Conservation (phyloP, 2,888 invertebrate genomes). For the Diplazon laetatorius region DNA sequence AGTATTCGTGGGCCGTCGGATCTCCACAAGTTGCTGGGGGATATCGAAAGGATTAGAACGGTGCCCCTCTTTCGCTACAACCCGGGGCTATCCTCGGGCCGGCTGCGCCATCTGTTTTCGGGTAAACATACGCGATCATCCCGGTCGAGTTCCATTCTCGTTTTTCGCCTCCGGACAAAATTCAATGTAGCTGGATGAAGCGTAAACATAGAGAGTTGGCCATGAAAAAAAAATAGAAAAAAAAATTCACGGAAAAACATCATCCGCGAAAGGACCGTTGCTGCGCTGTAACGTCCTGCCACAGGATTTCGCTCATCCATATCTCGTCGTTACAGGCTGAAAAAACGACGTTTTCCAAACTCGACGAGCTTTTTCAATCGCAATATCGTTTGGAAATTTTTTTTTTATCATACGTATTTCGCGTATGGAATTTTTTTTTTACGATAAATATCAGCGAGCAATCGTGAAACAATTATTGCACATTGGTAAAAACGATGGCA, state of each 20-base stretch:
- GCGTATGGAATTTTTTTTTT: no score
- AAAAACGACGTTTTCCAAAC: constrained; percentile 34
- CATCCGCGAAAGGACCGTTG: constrained; percentile 61
- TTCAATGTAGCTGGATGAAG: constrained; percentile 79
- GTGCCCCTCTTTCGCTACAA: constrained; percentile 71
- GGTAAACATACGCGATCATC: constrained; percentile 77
- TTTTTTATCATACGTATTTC: constrained; percentile 31
- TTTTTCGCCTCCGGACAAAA: constrained; percentile 77
- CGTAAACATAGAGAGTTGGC: constrained; percentile 76
- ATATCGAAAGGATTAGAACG: constrained; percentile 78
- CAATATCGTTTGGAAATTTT: constrained; percentile 16
- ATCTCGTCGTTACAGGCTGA: constrained; percentile 50
- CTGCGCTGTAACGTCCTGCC: constrained; percentile 21
- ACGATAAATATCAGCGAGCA: constrained; percentile 6
- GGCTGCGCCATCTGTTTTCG: constrained; percentile 79
- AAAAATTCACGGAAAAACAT: constrained; percentile 72
- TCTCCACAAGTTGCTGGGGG: constrained; percentile 60
- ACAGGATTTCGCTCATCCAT: constrained; percentile 44
- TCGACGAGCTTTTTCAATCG: constrained; percentile 45
- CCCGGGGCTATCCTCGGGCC: constrained; percentile 73
- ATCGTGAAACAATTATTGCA: constrained; percentile 31
- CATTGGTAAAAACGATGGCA: not conserved
- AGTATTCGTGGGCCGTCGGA: constrained; percentile 56
- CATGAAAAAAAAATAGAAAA: constrained; percentile 46
- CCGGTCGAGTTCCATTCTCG: constrained; percentile 73